phyloP scores from a whole-genome alignment of 1,140 invertebrate genomes.

The Triops cancriformis region DNA sequence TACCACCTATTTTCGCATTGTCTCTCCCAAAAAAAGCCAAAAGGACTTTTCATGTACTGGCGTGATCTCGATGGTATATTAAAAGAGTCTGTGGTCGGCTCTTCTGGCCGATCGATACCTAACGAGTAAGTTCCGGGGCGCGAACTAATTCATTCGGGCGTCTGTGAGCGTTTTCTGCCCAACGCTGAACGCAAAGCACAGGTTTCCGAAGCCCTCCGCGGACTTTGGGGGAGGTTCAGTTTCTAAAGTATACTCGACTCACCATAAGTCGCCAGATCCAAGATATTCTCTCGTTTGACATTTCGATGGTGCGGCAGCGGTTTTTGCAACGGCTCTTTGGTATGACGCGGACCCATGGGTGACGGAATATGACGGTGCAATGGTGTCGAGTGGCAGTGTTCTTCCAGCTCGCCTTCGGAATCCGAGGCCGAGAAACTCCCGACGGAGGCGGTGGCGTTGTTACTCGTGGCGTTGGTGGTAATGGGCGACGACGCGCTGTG shows the following conservation, averaged over 20 bases:
- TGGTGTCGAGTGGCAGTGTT: neutral
- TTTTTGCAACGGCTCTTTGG: neutral
- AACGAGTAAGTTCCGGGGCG: no score
- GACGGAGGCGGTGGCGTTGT: neutral
- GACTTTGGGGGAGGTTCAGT: neutral
- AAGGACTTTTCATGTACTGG: no score
- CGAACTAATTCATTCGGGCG: no score
- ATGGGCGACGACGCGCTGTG: neutral
- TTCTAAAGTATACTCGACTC: neutral
- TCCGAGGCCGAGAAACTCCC: neutral
- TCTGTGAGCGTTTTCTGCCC: no score
- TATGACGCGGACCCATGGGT: neutral
- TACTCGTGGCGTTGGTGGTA: neutral
- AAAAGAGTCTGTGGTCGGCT: no score
- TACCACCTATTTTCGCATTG: no score
- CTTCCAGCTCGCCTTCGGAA: neutral
- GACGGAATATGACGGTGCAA: neutral
- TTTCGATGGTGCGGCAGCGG: neutral
- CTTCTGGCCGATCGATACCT: no score
- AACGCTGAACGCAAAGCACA: neutral
- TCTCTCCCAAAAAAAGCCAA: no score
- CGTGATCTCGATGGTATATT: no score
- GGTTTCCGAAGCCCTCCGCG: neutral
- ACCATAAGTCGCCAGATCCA: neutral
- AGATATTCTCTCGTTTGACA: neutral